Percentiles rank a stretch among this genome's conserved stretches.
Conservation (phyloP, 2,797 vertebrate genomes). For the Moxostoma hubbsi region DNA sequence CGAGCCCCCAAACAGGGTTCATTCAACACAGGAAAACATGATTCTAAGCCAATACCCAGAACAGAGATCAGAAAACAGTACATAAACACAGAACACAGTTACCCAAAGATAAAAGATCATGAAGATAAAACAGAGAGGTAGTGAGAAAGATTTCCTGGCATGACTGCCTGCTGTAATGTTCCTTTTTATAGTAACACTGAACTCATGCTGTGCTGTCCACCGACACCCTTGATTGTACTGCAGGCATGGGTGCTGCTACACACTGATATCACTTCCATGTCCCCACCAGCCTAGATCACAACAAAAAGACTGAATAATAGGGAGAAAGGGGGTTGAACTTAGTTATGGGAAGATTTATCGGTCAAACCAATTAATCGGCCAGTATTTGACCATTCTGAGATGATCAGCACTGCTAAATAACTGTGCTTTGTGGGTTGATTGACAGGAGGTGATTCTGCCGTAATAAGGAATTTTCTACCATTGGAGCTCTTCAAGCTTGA, state of each 20-base stretch:
- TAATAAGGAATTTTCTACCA: no score
- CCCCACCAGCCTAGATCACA: not conserved
- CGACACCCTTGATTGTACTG: not conserved
- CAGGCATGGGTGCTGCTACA: not conserved
- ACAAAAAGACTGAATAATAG: not conserved
- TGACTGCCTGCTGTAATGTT: not conserved
- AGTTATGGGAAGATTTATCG: no score
- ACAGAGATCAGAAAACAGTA: not conserved
- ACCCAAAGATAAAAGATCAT: not conserved
- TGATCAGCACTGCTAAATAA: no score
- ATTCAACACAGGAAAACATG: not conserved
- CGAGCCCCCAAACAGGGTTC: conserved; percentile 5
- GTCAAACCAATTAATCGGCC: no score
- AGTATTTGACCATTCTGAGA: no score
- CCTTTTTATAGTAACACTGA: conserved; percentile 15
- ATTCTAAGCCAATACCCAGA: conserved; percentile 2
- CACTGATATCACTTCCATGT: not conserved
- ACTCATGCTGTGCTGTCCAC: not conserved
- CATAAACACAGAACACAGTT: not conserved
- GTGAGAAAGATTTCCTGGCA: conserved; percentile 16
- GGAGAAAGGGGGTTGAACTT: no score
- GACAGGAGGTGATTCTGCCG: no score
- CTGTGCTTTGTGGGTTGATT: no score
- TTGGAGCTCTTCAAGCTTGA: no score
- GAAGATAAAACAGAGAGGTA: not conserved